A percentile compares a stretch with the other conserved stretches of the same genome.
Conservation (phyloP, 2,113 vertebrate genomes). For the Stictonetta naevosa region DNA sequence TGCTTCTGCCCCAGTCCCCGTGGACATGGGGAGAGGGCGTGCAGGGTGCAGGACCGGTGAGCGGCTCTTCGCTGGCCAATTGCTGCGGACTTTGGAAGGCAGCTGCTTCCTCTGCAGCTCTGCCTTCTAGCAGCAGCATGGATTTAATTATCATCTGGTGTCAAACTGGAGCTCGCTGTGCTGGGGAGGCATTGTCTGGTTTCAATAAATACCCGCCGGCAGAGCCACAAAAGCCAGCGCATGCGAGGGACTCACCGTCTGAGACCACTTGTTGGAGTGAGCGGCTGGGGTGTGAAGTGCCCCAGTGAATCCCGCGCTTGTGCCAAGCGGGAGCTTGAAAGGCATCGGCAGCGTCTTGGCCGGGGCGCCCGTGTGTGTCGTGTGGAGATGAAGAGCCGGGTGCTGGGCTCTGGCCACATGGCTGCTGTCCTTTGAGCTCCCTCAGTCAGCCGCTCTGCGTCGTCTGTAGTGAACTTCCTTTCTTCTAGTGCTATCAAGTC, state of each 20-base stretch:
- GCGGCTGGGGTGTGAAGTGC: not conserved
- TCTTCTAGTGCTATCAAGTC: not conserved
- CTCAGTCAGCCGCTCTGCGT: not conserved
- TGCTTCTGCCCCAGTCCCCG: fast-evolving
- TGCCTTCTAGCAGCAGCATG: not conserved
- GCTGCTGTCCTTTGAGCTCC: not conserved
- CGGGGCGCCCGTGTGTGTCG: fast-evolving
- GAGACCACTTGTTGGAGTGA: not conserved
- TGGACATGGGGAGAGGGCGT: not conserved
- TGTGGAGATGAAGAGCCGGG: fast-evolving
- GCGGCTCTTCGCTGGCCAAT: not conserved
- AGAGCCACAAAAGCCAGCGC: fast-evolving
- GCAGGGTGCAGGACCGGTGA: not conserved
- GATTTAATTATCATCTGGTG: not conserved
- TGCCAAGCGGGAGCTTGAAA: fast-evolving
- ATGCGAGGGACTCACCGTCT: fast-evolving
- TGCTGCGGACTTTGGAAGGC: not conserved
- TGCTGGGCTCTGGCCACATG: not conserved
- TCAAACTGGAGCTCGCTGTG: not conserved
- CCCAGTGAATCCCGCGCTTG: not conserved
- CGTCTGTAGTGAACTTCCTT: not conserved
- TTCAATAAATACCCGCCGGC: not conserved
- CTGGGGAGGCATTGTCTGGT: not conserved
- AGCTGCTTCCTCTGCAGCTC: not conserved
- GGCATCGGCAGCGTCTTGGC: not conserved